phyloP scores from a whole-genome alignment of 2,113 vertebrate species.

The Myiozetetes cayanensis region DNA sequence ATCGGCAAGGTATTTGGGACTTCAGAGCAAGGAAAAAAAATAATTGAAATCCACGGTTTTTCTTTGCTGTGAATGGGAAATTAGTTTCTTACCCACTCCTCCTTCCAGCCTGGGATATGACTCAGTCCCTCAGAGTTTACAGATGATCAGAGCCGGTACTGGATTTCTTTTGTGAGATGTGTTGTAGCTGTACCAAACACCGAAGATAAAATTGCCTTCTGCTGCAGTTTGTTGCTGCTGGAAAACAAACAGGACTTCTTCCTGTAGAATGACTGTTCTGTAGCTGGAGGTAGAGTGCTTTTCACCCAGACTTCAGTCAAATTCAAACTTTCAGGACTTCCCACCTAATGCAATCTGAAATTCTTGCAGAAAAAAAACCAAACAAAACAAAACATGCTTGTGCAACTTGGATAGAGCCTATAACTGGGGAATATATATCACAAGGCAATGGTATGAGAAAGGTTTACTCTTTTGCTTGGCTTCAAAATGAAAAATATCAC shows the following conservation, averaged over 20 bases:
- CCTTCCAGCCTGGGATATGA: background rate
- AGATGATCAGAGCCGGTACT: background rate
- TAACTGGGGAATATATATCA: background rate
- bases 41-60: background rate
- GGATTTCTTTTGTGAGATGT: background rate
- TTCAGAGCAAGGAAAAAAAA: background rate
- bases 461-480: background rate
- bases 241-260: background rate
- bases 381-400: background rate
- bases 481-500: background rate
- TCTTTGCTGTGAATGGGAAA: background rate
- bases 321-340: background rate
- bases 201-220: conserved; percentile 28
- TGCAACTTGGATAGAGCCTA: background rate
- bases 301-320: background rate
- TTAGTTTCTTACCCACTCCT: background rate
- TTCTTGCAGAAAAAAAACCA: background rate
- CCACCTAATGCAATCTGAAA: background rate
- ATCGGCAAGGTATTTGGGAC: background rate
- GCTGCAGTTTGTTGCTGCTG: background rate
- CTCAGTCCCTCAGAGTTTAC: background rate
- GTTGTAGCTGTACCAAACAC: background rate
- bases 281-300: background rate
- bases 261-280: background rate
- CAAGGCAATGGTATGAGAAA: background rate